These are phyloP conservation scores for Anastrepha ludens DNA, from an alignment of 1,140 invertebrate genomes.

Conservation along the genomic window DNA sequence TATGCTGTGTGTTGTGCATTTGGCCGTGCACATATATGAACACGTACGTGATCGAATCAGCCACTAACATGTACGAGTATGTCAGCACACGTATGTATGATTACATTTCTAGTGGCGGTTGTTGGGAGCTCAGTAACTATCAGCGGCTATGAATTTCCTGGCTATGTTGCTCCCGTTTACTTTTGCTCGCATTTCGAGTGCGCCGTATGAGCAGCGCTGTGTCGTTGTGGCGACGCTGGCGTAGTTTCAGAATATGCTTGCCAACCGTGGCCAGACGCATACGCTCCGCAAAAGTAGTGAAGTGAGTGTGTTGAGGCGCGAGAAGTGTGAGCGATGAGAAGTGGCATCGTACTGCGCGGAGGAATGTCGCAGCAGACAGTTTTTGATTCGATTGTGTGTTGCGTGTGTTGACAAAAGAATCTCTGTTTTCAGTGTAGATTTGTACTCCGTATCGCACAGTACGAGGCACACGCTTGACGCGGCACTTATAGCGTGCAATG, in stretches of 20 bases:
- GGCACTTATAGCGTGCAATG: not conserved
- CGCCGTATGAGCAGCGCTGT: not conserved
- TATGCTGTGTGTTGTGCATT: not conserved
- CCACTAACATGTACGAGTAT: not conserved
- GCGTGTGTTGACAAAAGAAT: constrained; percentile 61
- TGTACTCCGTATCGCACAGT: constrained; percentile 71
- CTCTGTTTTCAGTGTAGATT: constrained; percentile 72
- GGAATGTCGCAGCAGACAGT: constrained; percentile 17
- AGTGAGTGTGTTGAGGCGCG: constrained; percentile 17
- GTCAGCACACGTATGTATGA: not conserved
- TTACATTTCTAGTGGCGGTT: not conserved
- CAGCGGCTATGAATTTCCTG: not conserved
- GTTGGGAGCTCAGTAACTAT: constrained; percentile 12
- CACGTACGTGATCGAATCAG: not conserved
- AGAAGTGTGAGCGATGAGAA: constrained; percentile 17
- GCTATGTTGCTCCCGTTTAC: constrained; percentile 5
- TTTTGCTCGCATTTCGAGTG: constrained; percentile 23
- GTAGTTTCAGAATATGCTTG: constrained; percentile 9
- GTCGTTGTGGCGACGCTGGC: not conserved
- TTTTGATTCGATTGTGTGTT: constrained; percentile 53
- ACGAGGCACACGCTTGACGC: constrained; percentile 61
- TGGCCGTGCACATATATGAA: not conserved
- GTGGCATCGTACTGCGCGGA: not conserved
- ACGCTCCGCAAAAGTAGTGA: not conserved
- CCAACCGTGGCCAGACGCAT: not conserved